These are phyloP conservation scores for Alca torda DNA, from an alignment of 2,797 vertebrate genomes.

Conservation along the genomic window DNA sequence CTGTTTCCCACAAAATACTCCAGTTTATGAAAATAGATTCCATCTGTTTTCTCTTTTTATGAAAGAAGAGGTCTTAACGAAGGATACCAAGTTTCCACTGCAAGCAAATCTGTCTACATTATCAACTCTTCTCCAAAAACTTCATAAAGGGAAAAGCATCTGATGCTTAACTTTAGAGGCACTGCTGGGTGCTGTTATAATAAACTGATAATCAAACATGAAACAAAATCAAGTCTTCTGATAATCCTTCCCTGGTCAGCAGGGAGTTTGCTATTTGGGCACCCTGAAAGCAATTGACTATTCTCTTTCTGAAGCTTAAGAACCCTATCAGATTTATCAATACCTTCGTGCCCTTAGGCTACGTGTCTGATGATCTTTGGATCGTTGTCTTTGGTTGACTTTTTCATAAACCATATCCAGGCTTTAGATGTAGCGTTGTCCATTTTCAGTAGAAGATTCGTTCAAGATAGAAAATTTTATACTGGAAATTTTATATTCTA, in stretches of 20 bases:
- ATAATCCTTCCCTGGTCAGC: not conserved
- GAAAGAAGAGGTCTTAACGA: not conserved
- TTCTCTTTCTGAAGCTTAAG: not conserved
- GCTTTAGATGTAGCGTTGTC: not conserved
- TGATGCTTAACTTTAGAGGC: not conserved
- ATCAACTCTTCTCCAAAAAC: not conserved
- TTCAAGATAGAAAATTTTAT: not conserved
- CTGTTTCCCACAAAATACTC: not conserved
- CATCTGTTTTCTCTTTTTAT: not conserved
- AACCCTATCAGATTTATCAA: not conserved
- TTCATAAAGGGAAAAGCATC: not conserved
- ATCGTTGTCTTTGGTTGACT: not conserved
- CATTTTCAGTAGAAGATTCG: not conserved
- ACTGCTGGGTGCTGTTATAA: not conserved
- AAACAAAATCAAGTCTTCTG: not conserved
- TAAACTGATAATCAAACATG: not conserved
- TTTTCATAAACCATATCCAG: not conserved
- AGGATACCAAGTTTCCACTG: not conserved
- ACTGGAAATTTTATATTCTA: not conserved
- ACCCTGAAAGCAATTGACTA: not conserved
- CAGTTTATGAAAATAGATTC: not conserved
- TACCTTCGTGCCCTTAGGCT: not conserved
- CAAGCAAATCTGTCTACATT: not conserved
- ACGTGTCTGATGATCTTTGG: not conserved
- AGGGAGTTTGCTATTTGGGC: not conserved